phyloP scores from a whole-genome alignment of 2,113 vertebrate species.

The Otocyon megalotis region DNA sequence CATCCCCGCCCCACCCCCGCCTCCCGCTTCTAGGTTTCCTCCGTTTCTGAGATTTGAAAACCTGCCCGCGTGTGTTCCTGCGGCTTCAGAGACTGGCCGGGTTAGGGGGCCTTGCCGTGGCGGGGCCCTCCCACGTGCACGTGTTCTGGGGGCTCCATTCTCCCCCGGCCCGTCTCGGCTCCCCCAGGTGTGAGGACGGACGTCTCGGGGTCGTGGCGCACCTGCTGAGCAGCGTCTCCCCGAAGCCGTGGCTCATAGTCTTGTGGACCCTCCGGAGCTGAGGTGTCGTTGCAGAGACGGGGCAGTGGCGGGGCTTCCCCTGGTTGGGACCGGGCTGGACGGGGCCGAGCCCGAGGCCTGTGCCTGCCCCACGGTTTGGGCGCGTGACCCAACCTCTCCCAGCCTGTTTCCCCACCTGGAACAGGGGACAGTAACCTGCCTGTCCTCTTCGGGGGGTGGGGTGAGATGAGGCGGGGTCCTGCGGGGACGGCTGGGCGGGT shows the following conservation, averaged over 20 bases:
- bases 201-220: fast-evolving
- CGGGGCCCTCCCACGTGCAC: fast-evolving
- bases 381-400: neutral
- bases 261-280: fast-evolving
- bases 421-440: fast-evolving
- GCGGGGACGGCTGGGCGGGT: neutral
- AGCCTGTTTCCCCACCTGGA: neutral
- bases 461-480: fast-evolving
- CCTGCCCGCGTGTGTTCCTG: fast-evolving
- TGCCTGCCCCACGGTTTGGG: fast-evolving
- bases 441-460: fast-evolving
- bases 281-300: fast-evolving
- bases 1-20: neutral
- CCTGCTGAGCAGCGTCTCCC: neutral
- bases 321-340: fast-evolving
- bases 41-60: fast-evolving
- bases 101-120: fast-evolving
- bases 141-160: fast-evolving
- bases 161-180: fast-evolving
- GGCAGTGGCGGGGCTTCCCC: fast-evolving
- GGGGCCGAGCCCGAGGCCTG: neutral
- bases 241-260: fast-evolving
- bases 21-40: fast-evolving
- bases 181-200: fast-evolving
- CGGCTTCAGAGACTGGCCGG: fast-evolving